phyloP scores from a whole-genome alignment of 2,113 vertebrate species.

The Semicossyphus pulcher region DNA sequence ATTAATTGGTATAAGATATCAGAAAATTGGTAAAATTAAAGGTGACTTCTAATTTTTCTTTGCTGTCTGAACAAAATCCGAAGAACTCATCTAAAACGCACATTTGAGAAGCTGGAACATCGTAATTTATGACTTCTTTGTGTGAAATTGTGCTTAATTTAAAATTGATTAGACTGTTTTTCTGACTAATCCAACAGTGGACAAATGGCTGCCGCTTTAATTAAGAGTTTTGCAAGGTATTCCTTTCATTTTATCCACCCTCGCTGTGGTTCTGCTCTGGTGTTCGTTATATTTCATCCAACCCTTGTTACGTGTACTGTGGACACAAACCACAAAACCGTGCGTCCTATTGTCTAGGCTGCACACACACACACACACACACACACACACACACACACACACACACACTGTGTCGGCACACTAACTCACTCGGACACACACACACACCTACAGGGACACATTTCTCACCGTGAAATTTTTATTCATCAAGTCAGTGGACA shows the following conservation, averaged over 20 bases:
- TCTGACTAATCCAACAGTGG: neutral
- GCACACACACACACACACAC: conserved; percentile 4
- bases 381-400: conserved; percentile 13
- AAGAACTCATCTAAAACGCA: neutral
- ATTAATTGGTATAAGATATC: neutral
- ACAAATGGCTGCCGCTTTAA: neutral
- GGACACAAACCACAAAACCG: neutral
- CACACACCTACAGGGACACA: conserved; percentile 69
- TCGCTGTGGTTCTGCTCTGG: neutral
- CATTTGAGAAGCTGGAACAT: neutral
- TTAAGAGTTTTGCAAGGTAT: neutral
- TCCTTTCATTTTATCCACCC: conserved; percentile 1
- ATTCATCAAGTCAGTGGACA: conserved; percentile 83
- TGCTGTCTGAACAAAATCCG: neutral
- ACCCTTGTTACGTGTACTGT: neutral
- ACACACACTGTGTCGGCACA: conserved; percentile 6
- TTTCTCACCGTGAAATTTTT: conserved; percentile 79
- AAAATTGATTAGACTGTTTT: too few relatives aligned
- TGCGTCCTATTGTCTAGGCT: neutral
- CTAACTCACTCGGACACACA: conserved; percentile 24
- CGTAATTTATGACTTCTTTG: too few relatives aligned
- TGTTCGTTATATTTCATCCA: conserved; percentile 2
- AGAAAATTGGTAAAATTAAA: neutral
- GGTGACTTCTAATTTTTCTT: too few relatives aligned
- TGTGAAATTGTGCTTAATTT: too few relatives aligned